Evolutionary conservation across 2,797 vertebrate genomes (phyloP), one percentile per base, ranked within the genome.

Genomic region (Phalloptychus januarius): DNA sequence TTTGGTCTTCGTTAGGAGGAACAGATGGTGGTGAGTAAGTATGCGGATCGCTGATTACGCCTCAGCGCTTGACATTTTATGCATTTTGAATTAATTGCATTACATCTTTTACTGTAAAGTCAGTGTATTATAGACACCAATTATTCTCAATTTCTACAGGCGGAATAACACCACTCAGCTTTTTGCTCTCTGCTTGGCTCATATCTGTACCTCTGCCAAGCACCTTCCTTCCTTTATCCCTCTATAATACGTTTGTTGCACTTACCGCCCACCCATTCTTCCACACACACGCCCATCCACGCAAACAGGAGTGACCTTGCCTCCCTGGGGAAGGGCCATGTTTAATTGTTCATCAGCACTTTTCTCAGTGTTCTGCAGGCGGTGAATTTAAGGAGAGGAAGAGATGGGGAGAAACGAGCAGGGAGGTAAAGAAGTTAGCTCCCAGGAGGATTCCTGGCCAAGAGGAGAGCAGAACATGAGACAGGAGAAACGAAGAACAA

Each of bases 331-430:
- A 93, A 85, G 84, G 85, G 80, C 88, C 86, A 78, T 90, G 87
- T 93, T 94, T 94, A 94, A 94, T 93, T 94, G 92, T 91, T 94
- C 92, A 94, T 93, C 92, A 94, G 91, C 91, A 92, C 88, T 93
- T 94, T 94, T 85, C 82, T 88, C 83, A 76, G 86, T 86, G 84
- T 88, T 91, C 85, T 18, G 78, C 85, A 80, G 90, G 85, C 89
- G 81, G 86, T 78, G 89, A 92, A 90, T 92, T 89, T 89, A 90
- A 91, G 81, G 76, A 86, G 83, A 78, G 71, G 65, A 71, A 80
- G 81, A 86, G 83, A 79, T 54, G 52, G 83, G 84, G 85, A 83
- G 79, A 78, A 85, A 88, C 71, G 69, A 81, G 82, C 52, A 75
- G 76, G 76, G 81, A 83, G 80, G 87, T 71, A 83, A 52, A 85